Evolutionary conservation across 2,888 invertebrate species (phyloP), one percentile per base, ranked within the genome.

Genomic region (Osedax frankpressi): DNA sequence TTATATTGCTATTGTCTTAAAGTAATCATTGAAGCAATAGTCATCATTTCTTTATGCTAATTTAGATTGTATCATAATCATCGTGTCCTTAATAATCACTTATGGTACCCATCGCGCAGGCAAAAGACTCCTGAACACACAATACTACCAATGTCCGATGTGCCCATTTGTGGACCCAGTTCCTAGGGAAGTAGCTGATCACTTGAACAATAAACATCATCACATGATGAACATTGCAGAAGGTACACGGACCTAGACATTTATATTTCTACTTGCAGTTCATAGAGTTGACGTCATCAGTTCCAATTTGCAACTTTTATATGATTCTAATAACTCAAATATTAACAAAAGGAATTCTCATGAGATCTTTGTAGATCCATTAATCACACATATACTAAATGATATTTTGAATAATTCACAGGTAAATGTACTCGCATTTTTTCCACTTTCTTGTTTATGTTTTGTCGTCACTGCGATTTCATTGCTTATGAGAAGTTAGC

Each of bases 401-500:
- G n/a, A n/a, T n/a, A n/a, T n/a, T n/a, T n/a, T n/a, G n/a, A n/a
- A n/a, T n/a, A n/a, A n/a, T n/a, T n/a, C n/a, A n/a, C n/a, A 44
- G 44, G 69, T 19, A 69, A 69, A 30, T 69, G 69, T 24, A 69
- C 69, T 19, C 27, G 69, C 25, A 69, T 69, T 25, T 69, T 69
- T n/a, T 28, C 69, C 29, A 69, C 69, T 11, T 69, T 69, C 28
- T 30, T 69, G 29, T 69, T 69, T 30, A 69, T 69, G 69, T 69
- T 69, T 30, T 69, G 69, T 28, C 69, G 69, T 25, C 69, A 69
- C 69, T 69, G 69, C 29, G 69, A 69, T n/a, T 69, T 69, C 69
- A 69, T 69, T 2, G 69, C 69, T 1, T 69, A 69, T n/a, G 69
- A 69, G 69, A 69, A 69, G 19, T 30, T 69, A 1, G 69, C 69